phyloP scores from a whole-genome alignment of 2,797 vertebrate genomes.

The Coccyzus lansbergi region DNA sequence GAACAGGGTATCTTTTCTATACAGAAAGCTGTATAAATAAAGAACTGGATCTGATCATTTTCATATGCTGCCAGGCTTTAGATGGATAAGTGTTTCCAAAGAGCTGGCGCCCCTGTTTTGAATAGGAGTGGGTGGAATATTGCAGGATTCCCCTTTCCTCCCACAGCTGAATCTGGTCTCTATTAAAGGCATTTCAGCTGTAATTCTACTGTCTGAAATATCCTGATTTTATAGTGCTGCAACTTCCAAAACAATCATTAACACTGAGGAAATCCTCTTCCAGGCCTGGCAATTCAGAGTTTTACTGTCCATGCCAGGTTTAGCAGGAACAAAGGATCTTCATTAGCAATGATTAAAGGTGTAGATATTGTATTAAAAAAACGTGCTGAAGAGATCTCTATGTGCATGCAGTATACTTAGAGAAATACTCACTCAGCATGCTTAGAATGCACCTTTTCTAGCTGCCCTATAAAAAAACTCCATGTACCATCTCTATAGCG shows the following conservation, averaged over 20 bases:
- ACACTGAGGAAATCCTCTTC: slow-evolving; percentile 19
- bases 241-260: slow-evolving; percentile 44
- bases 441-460: not conserved
- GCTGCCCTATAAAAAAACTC: not conserved
- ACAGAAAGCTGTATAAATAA: slow-evolving; percentile 50
- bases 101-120: slow-evolving; percentile 69
- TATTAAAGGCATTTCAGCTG: slow-evolving; percentile 69
- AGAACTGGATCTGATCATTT: slow-evolving; percentile 66
- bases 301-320: not conserved
- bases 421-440: not conserved
- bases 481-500: not conserved
- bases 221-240: slow-evolving; percentile 19
- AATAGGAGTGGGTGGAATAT: slow-evolving; percentile 47
- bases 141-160: slow-evolving; percentile 61
- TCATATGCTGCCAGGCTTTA: slow-evolving; percentile 80
- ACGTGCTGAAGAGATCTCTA: not conserved
- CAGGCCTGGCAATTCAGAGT: not conserved
- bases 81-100: slow-evolving; percentile 73
- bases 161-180: slow-evolving; percentile 73
- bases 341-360: not conserved
- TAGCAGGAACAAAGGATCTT: not conserved
- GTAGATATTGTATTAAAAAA: not conserved
- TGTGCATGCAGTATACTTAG: not conserved
- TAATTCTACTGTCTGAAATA: slow-evolving; percentile 51
- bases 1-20: not conserved